A percentile compares a stretch with the other conserved stretches of the same genome.
Evolutionary conservation across 2,797 vertebrate genomes (phyloP).

Genomic region (Liparis tanakae): DNA sequence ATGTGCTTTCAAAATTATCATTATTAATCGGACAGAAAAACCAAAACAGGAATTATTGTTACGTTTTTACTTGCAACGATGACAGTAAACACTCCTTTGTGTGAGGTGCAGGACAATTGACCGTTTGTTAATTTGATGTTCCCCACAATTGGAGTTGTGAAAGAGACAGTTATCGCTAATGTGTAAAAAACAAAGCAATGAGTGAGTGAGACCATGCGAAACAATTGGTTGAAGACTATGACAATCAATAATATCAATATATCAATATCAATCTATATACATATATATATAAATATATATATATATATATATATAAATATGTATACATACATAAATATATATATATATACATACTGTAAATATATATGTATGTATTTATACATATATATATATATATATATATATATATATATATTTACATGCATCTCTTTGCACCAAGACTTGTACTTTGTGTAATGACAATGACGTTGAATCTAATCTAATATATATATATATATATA

Average conservation of each 20-base stretch:
- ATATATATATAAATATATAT: conserved; percentile 6
- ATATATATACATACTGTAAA: too few species aligned
- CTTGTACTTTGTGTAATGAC: too few species aligned
- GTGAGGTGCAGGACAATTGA: background rate
- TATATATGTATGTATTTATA: too few species aligned
- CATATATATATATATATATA: too few species aligned
- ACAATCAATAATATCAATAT: background rate
- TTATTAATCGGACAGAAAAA: background rate
- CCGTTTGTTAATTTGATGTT: background rate
- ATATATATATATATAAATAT: background rate
- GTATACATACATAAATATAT: background rate
- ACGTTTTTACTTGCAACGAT: background rate
- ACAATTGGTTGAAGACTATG: too few species aligned
- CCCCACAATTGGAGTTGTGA: background rate
- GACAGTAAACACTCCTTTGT: background rate
- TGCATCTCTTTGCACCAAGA: too few species aligned
- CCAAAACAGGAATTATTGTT: background rate
- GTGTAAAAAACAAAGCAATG: background rate
- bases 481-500: conserved; percentile 7
- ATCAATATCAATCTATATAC: background rate
- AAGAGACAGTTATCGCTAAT: background rate
- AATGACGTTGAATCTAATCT: too few species aligned
- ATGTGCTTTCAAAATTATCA: background rate
- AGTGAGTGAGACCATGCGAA: background rate
- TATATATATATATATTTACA: too few species aligned